These are phyloP conservation scores for Aphelocoma californica DNA, from an alignment of 2,797 vertebrate genomes.

Conservation along the genomic window DNA sequence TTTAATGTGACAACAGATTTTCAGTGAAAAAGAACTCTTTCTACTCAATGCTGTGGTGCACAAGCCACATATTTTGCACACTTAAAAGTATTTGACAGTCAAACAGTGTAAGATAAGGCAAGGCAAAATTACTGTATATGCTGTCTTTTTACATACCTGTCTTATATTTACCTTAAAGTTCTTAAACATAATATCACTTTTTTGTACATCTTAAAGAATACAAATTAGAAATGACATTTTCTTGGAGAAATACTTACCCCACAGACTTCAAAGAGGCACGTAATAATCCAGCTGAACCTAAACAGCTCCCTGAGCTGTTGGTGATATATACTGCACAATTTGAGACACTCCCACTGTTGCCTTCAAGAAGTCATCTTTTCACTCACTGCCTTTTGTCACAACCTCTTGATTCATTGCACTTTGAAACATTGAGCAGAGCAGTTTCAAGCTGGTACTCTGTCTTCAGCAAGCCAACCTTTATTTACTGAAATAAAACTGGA, in stretches of 20 bases:
- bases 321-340: slow-evolving; percentile 38
- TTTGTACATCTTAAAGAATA: not conserved
- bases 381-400: not conserved
- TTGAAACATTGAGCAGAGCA: not conserved
- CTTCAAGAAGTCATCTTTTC: slow-evolving; percentile 1
- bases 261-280: not conserved
- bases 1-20: not conserved
- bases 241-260: slow-evolving; percentile 51
- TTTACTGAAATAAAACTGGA: not conserved
- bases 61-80: not conserved
- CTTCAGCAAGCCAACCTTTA: not conserved
- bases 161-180: not conserved
- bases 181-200: not conserved
- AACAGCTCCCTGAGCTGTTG: not conserved
- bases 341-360: slow-evolving; percentile 57
- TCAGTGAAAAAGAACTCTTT: not conserved
- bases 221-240: not conserved
- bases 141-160: not conserved
- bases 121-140: not conserved
- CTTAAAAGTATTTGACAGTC: not conserved
- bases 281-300: slow-evolving; percentile 1
- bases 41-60: not conserved
- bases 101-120: not conserved
- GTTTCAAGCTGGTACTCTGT: not conserved
- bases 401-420: slow-evolving; percentile 9